Evolutionary conservation across 2,113 vertebrate species (phyloP).

Genomic region (Corapipo altera): DNA sequence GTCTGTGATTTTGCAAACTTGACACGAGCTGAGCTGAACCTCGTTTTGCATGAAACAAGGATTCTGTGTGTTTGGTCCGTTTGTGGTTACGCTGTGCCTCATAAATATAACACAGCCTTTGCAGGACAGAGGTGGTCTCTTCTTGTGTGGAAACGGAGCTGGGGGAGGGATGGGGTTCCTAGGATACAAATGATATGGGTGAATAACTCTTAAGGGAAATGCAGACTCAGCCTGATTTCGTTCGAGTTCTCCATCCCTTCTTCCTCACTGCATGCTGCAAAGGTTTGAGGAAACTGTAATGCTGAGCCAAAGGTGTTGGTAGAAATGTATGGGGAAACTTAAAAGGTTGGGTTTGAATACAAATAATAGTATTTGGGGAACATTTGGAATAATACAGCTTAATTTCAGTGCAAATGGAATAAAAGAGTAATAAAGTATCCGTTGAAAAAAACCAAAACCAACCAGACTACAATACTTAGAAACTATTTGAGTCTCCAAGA

Average conservation of each 20-base stretch:
- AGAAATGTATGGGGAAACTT: background rate
- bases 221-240: background rate
- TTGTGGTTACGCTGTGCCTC: background rate
- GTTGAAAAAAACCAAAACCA: background rate
- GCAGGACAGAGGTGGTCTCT: background rate
- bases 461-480: background rate
- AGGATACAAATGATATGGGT: slow-evolving; percentile 23
- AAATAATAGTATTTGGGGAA: background rate
- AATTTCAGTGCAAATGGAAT: background rate
- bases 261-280: background rate
- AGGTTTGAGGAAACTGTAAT: background rate
- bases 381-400: background rate
- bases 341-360: background rate
- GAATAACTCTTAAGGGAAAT: slow-evolving; percentile 16
- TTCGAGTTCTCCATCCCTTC: background rate
- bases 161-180: background rate
- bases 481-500: background rate
- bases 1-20: background rate
- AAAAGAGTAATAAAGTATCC: background rate
- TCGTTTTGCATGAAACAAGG: background rate
- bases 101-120: background rate
- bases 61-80: background rate
- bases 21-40: background rate
- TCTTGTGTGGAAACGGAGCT: background rate
- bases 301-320: background rate